phyloP scores from a whole-genome alignment of 2,888 invertebrate genomes.

The Galeruca laticollis region DNA sequence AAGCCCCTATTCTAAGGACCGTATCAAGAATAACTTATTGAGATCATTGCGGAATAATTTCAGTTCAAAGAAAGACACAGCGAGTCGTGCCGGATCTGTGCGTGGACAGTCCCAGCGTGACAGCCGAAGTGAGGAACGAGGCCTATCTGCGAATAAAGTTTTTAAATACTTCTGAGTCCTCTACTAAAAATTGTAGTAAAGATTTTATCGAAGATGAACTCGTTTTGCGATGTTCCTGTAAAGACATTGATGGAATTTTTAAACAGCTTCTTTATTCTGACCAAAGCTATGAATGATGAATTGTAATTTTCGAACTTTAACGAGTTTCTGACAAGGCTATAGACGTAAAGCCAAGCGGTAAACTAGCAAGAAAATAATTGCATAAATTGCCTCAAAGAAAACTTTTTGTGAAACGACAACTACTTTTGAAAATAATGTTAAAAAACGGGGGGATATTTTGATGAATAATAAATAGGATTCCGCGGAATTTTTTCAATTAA shows the following conservation, averaged over 20 bases:
- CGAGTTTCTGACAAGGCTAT: slow-evolving; percentile 15
- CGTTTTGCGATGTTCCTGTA: slow-evolving; percentile 2
- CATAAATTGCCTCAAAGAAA: slow-evolving; percentile 18
- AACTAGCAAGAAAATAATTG: slow-evolving; percentile 20
- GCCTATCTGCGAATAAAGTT: too few species aligned
- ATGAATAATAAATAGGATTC: too few species aligned
- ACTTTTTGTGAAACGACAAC: not conserved
- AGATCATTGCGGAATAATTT: not conserved
- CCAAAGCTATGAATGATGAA: slow-evolving; percentile 25
- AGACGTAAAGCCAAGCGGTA: not conserved
- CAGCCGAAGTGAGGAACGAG: not conserved
- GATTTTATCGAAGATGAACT: not conserved
- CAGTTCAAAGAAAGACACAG: too few species aligned
- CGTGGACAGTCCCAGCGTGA: not conserved
- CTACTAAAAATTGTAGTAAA: not conserved
- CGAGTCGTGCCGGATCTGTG: too few species aligned
- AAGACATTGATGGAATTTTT: slow-evolving; percentile 26
- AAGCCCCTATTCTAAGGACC: not conserved
- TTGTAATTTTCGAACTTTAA: slow-evolving; percentile 27
- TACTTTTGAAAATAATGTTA: slow-evolving; percentile 1
- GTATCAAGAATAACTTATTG: not conserved
- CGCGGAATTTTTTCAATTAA: too few species aligned
- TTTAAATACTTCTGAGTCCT: too few species aligned
- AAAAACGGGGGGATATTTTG: too few species aligned
- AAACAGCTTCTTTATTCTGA: slow-evolving; percentile 15